These are phyloP conservation scores for Hydractinia symbiolongicarpus DNA, from an alignment of 30 jellyfish, hydroid and myxozoan genomes.

Conservation along the genomic window DNA sequence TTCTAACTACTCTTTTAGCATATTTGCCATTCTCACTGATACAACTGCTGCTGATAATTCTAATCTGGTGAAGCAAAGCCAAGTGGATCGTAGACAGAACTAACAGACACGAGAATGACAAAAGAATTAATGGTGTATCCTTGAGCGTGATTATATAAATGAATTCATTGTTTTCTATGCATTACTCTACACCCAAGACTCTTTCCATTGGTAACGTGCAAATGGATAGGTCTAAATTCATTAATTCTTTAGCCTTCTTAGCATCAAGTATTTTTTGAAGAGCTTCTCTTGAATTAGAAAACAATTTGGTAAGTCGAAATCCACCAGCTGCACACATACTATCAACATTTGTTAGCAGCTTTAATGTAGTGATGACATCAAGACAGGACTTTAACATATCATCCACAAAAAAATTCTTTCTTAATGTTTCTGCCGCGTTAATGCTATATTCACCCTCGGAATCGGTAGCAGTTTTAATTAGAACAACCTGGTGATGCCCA, in stretches of 20 bases:
- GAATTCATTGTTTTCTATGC: too few species aligned
- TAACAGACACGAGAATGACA: too few species aligned
- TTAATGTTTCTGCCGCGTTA: background rate
- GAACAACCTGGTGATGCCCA: constrained; percentile 5
- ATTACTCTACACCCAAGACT: too few species aligned
- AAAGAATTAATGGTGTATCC: constrained; percentile 30
- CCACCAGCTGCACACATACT: constrained; percentile 16
- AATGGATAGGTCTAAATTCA: too few species aligned
- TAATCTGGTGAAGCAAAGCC: too few species aligned
- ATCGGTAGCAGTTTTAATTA: background rate
- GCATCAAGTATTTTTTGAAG: background rate
- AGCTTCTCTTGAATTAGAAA: background rate
- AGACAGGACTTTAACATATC: constrained; percentile 21
- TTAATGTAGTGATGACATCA: background rate
- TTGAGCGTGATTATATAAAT: background rate
- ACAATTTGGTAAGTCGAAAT: constrained; percentile 7
- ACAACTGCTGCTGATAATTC: too few species aligned
- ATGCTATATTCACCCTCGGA: background rate
- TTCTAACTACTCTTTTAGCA: too few species aligned
- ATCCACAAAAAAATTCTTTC: constrained; percentile 29
- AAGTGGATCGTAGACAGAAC: too few species aligned
- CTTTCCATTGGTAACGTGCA: too few species aligned
- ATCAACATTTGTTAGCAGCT: background rate
- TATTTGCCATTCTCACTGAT: too few species aligned
- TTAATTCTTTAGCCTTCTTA: too few species aligned